These are phyloP conservation scores for Cynaeus angustus DNA, from an alignment of 2,888 invertebrate species.

Conservation along the genomic window DNA sequence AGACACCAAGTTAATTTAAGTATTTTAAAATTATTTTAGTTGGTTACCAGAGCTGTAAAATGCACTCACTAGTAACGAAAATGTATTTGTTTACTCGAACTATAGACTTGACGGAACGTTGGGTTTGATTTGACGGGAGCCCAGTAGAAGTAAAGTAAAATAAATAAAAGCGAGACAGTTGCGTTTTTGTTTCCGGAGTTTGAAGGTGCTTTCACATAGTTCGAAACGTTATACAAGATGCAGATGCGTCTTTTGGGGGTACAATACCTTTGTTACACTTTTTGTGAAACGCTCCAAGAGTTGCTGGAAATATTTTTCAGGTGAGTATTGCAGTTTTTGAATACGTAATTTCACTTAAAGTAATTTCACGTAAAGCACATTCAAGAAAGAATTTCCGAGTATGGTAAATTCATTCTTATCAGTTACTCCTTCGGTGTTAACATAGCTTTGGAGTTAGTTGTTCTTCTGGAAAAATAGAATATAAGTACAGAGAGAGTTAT, in stretches of 20 bases:
- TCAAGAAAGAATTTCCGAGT: background rate
- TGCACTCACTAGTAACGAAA: too few relatives aligned
- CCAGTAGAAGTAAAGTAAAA: conserved; percentile 70
- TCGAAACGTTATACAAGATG: conserved; percentile 75
- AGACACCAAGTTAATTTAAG: conserved; percentile 15
- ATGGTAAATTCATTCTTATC: background rate
- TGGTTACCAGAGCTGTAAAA: conserved; percentile 73
- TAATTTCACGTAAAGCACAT: background rate
- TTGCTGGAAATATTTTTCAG: conserved; percentile 73
- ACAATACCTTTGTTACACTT: conserved; percentile 69
- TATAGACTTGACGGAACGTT: conserved; percentile 82
- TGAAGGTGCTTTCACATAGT: conserved; percentile 77
- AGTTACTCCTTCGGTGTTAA: conserved; percentile 25
- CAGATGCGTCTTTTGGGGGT: conserved; percentile 74
- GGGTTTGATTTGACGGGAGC: conserved; percentile 81
- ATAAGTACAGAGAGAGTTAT: conserved; percentile 12
- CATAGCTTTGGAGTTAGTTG: conserved; percentile 25
- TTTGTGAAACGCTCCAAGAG: conserved; percentile 71
- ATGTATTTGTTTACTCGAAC: too few relatives aligned
- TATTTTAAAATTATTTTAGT: conserved; percentile 69
- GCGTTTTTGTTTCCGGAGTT: conserved; percentile 79
- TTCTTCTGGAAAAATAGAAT: conserved; percentile 24
- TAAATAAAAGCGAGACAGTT: conserved; percentile 50
- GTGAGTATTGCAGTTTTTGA: conserved; percentile 66
- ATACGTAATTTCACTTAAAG: background rate